Base-by-base conservation (phyloP, 2,113 vertebrate genomes). In the Callocephalon fimbriatum region DNA sequence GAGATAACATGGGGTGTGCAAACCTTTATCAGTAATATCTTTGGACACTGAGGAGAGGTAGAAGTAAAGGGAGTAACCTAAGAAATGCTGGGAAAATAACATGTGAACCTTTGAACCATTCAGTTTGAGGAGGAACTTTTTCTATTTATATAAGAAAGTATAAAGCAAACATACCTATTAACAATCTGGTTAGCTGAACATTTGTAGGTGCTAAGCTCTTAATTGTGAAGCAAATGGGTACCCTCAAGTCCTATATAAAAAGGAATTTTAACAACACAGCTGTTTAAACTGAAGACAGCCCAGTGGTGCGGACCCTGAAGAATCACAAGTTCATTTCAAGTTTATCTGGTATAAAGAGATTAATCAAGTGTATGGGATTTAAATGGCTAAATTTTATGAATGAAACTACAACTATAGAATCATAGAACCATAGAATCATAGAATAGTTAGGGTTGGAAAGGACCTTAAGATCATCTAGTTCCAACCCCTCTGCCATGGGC, bases 91-190 rank as follows among this genome's bases (percentile, higher is more conserved):
- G 59, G n/a, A 72, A 63, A 54, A 23, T 66, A 77, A 87, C 1
- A 2, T 68, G 37, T 96, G 92, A 95, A 86, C 78, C 63, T 91
- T 88, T 51, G 37, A 91, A 88, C 44, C 40, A 31, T 88, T 73
- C 31, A 2, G 4, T 91, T 96, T 92, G 71, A 81, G 67, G 47
- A 86, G 58, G 50, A 91, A 54, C 12, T 37, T 74, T 76, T 95
- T 94, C 89, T 88, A 4, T 95, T 94, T 93, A 37, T 81, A 92
- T 15, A 56, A 79, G 75, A 83, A 93, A 77, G 9, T 0, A 0
- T 88, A 94, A 94, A 92, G 54, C 62, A 95, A 93, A 79, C 88
- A 73, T 53, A 67, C 42, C 91, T 84, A 93, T 97, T 97, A 97
- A 48, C 95, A 97, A 71, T 94, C 96, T 97, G 94, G 63, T 88